Conservation (phyloP, 2,113 vertebrate genomes). For the Paradisaea rubra region DNA sequence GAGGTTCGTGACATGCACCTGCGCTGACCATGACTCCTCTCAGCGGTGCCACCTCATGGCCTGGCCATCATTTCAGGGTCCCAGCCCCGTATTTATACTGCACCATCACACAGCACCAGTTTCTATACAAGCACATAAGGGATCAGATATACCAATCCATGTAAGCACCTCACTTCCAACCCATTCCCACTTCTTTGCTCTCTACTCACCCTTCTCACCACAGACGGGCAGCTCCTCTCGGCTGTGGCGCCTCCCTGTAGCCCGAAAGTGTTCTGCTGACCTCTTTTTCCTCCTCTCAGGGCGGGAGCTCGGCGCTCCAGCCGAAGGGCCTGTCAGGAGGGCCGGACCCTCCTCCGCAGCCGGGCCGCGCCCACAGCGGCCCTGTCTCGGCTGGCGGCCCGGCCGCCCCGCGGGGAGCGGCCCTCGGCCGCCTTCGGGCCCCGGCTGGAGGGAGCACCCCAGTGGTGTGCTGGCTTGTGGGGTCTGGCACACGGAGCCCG, state of each 20-base stretch:
- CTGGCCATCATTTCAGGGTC: not conserved
- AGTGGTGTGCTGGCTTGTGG: fast-evolving
- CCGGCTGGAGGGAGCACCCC: fast-evolving
- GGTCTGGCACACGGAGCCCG: too few species aligned
- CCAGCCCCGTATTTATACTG: not conserved
- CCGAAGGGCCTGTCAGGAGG: fast-evolving
- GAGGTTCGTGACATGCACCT: fast-evolving
- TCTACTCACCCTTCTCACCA: not conserved
- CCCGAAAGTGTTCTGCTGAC: fast-evolving
- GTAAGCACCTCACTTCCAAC: not conserved
- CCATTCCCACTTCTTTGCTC: not conserved
- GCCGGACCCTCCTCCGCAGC: fast-evolving
- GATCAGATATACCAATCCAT: not conserved
- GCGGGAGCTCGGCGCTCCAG: fast-evolving
- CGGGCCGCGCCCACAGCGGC: too few species aligned
- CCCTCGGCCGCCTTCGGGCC: not conserved
- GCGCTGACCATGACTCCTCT: not conserved
- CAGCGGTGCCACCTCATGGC: not conserved
- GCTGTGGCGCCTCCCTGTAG: not conserved
- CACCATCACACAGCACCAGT: not conserved
- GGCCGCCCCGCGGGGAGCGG: fast-evolving
- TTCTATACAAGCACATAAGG: fast-evolving
- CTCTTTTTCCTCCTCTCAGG: fast-evolving
- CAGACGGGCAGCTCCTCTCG: not conserved
- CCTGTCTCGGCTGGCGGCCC: fast-evolving